These are phyloP conservation scores for Sigmodon hispidus DNA, from an alignment of 2,113 vertebrate species.

Conservation along the genomic window DNA sequence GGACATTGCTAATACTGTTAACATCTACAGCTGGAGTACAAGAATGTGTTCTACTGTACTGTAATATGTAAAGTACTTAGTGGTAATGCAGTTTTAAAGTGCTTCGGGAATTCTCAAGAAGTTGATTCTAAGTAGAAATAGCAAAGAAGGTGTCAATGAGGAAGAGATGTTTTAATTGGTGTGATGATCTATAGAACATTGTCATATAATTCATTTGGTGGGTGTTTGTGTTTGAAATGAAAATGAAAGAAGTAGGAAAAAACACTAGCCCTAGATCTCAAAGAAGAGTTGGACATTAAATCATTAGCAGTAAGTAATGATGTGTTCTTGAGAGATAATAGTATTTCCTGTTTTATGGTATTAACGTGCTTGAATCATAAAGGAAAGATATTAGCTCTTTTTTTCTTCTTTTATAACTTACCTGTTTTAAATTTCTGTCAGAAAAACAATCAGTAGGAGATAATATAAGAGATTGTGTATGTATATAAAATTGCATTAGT, in stretches of 20 bases:
- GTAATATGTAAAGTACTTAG: background rate
- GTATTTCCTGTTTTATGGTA: background rate
- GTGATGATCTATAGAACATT: background rate
- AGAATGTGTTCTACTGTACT: background rate
- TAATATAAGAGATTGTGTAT: background rate
- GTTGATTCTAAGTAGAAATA: background rate
- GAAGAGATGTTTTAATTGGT: background rate
- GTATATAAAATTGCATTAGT: too few relatives aligned
- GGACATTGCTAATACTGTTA: background rate
- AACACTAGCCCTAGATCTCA: background rate
- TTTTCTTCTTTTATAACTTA: background rate
- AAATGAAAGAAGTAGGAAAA: background rate
- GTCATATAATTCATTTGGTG: background rate
- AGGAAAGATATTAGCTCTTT: background rate
- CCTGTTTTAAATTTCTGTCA: background rate
- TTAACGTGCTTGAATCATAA: background rate
- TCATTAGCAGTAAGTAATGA: background rate
- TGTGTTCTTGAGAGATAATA: background rate
- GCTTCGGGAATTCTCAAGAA: background rate
- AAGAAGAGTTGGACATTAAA: background rate
- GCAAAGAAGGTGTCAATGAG: background rate
- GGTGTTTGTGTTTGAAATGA: background rate
- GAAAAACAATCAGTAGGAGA: background rate
- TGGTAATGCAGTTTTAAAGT: background rate
- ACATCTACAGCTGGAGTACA: background rate